Evolutionary conservation across 2,888 invertebrate species (phyloP).

Genomic region (Myopa testacea): DNA sequence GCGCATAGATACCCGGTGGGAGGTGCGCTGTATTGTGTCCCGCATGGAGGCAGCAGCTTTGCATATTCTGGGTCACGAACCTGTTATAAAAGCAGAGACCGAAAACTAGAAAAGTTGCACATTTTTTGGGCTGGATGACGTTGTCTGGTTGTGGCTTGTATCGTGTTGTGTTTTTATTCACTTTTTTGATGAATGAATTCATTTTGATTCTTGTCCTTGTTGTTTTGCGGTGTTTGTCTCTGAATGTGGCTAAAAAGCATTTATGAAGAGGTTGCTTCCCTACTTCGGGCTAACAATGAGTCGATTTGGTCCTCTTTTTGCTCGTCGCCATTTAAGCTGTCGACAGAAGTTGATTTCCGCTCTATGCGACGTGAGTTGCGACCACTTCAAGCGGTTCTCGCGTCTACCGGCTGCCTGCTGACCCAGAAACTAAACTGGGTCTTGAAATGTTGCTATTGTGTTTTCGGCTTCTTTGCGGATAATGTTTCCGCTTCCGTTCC

Average conservation of each 20-base stretch:
- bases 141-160: neutral
- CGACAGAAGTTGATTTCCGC: conserved; percentile 56
- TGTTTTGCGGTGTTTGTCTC: neutral
- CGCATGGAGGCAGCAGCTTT: conserved; percentile 16
- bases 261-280: neutral
- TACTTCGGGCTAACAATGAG: neutral
- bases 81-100: neutral
- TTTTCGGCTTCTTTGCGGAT: conserved; percentile 10
- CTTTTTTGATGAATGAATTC: too few relatives aligned
- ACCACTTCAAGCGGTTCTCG: neutral
- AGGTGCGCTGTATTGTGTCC: neutral
- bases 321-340: conserved; percentile 55
- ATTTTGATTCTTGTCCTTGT: neutral
- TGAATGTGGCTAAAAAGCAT: neutral
- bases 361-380: conserved; percentile 20
- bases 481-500: conserved; percentile 33
- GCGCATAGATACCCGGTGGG: neutral
- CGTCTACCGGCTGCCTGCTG: conserved; percentile 33
- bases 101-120: conserved; percentile 13
- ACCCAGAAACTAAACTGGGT: conserved; percentile 46
- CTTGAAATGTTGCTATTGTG: conserved; percentile 45
- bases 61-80: conserved; percentile 5
- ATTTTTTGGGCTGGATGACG: neutral
- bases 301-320: neutral
- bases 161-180: neutral